Base-by-base conservation (phyloP, 2,888 invertebrate genomes). In the Callyntrura sp. region DNA sequence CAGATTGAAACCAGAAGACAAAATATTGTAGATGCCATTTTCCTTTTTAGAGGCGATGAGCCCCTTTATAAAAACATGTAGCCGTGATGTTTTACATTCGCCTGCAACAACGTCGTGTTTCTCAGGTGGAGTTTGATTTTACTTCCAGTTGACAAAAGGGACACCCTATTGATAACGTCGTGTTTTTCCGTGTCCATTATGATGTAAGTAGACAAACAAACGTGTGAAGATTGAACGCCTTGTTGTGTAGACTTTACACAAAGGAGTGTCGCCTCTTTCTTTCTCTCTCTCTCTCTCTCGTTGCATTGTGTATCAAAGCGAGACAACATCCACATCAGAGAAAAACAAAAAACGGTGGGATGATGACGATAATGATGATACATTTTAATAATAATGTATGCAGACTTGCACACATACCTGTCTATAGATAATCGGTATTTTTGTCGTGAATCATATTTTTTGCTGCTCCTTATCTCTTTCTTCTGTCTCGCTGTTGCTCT, bases 81-180 rank as follows among this genome's bases (percentile, higher is more conserved):
- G 51, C 51, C 76, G 51, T 0, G 25, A 76, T 76, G 76, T 76
- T 76, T 25, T 25, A 51, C 14, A 51, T 12, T n/a, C 17, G 17
- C 9, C 43, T n/a, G 43, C 14, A 25, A 20, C 25, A 9, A 78
- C 55, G 17, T 9, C 48, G 62, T 65, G 45, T 65, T 68, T 25
- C 23, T 83, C 43, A 79, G 79, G 79, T 79, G 79, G 79, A 55
- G 45, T 48, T 62, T 14, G 35, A 60, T 68, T n/a, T 35, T 35
- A 35, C 6, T 35, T 35, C 35, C n/a, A 60, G 85, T 85, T 73
- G 85, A 85, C 85, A 85, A 85, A 60, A 51, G 76, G 73, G 85
- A 85, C 76, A 76, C 60, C 60, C 70, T 73, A 84, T 68, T 68
- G 84, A 84, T 84, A 84, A 84, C 57, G n/a, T n/a, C 35, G 35